Evolutionary conservation across 2,888 invertebrate genomes (phyloP).

Genomic region (Holacanthella duospinosa): DNA sequence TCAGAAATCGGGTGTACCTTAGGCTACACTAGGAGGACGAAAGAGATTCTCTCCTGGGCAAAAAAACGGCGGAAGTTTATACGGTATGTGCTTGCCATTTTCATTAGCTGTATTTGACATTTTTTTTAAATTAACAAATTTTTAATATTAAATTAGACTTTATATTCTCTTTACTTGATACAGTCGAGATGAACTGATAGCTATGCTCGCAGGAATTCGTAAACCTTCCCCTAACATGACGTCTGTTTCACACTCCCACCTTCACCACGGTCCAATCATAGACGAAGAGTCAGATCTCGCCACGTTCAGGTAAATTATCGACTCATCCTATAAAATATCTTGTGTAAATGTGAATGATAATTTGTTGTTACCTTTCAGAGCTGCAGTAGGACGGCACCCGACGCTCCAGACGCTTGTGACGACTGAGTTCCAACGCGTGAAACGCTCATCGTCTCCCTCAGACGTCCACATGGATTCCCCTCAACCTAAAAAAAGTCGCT

Average conservation of each 20-base stretch:
- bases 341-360: not conserved
- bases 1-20: not conserved
- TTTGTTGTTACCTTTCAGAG: not conserved
- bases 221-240: not conserved
- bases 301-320: not conserved
- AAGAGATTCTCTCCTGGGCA: conserved; percentile 7
- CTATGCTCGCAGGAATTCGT: not conserved
- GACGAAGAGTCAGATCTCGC: conserved; percentile 7
- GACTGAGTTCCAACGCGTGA: conserved; percentile 6
- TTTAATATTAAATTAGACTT: no score
- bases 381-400: conserved; percentile 3
- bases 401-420: conserved; percentile 6
- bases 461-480: conserved; percentile 8
- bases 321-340: not conserved
- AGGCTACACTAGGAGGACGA: conserved; percentile 4
- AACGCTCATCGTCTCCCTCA: conserved; percentile 3
- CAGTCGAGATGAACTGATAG: conserved; percentile 5
- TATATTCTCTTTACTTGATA: not conserved
- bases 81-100: no score
- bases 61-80: not conserved
- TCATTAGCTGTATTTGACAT: no score
- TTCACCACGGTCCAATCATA: not conserved
- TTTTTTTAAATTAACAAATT: no score
- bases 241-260: not conserved
- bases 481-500: not conserved